Percentiles rank a stretch among this genome's conserved stretches.
These are phyloP conservation scores for Hydriomena furcata DNA, from an alignment of 2,888 invertebrate species.

Conservation along the genomic window DNA sequence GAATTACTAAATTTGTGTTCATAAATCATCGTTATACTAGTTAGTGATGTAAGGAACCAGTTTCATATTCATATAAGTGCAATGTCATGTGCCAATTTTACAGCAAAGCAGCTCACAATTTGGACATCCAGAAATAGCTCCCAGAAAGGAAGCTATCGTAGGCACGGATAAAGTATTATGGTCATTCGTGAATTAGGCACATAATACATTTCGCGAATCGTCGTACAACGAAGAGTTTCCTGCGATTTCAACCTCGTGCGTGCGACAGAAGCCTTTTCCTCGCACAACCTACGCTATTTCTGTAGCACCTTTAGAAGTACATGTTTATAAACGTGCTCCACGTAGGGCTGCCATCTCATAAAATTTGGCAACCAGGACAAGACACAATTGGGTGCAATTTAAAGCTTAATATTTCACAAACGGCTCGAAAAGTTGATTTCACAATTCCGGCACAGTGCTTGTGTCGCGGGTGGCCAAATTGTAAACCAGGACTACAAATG, in stretches of 20 bases:
- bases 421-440: no score
- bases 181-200: slow-evolving; percentile 18
- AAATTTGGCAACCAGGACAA: no score
- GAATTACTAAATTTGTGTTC: no score
- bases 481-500: no score
- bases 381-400: no score
- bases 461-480: no score
- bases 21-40: slow-evolving; percentile 8
- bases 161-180: slow-evolving; percentile 17
- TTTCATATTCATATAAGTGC: no score
- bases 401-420: no score
- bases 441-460: no score
- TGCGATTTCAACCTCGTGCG: slow-evolving; percentile 39
- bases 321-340: slow-evolving; percentile 6
- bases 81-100: slow-evolving; percentile 21
- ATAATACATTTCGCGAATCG: slow-evolving; percentile 20
- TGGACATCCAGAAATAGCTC: slow-evolving; percentile 15
- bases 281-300: slow-evolving; percentile 35
- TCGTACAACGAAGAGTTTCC: slow-evolving; percentile 45
- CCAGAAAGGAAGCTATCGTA: slow-evolving; percentile 26
- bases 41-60: no score
- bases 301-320: slow-evolving; percentile 30
- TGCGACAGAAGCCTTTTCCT: slow-evolving; percentile 50
- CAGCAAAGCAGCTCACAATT: slow-evolving; percentile 11
- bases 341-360: no score